Evolutionary conservation across 2,113 vertebrate genomes (phyloP).

Genomic region (Notiomystis cincta): DNA sequence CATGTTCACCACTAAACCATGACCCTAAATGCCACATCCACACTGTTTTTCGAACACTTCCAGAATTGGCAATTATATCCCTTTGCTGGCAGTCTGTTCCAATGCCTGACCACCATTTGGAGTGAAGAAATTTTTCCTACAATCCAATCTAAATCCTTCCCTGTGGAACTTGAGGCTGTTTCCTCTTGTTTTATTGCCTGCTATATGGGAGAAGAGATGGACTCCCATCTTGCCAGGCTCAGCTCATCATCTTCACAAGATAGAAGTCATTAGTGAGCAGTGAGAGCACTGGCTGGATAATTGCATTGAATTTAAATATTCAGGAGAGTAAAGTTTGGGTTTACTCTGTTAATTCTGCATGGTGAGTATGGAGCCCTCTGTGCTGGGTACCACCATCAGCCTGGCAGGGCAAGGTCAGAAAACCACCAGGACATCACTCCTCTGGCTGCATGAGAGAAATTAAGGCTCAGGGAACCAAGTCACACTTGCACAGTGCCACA

Average conservation of each 20-base stretch:
- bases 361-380: fast-evolving
- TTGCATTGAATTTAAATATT: not conserved
- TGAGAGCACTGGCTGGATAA: not conserved
- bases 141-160: not conserved
- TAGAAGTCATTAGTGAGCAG: not conserved
- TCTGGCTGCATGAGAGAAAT: not conserved
- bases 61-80: not conserved
- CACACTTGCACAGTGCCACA: not conserved
- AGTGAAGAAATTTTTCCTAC: not conserved
- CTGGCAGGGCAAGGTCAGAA: not conserved
- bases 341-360: not conserved
- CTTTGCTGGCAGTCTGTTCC: not conserved
- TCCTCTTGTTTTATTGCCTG: not conserved
- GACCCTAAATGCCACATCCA: not conserved
- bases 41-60: not conserved
- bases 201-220: not conserved
- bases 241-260: fast-evolving
- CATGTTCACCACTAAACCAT: not conserved
- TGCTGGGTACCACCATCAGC: not conserved
- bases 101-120: not conserved
- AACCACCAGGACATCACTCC: not conserved
- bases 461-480: not conserved
- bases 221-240: not conserved
- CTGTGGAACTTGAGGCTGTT: not conserved
- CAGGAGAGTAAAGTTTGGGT: not conserved